Evolutionary conservation across 2,797 vertebrate species (phyloP), one percentile per base, ranked within the genome.

Genomic region (Chaetodon trifasciatus): DNA sequence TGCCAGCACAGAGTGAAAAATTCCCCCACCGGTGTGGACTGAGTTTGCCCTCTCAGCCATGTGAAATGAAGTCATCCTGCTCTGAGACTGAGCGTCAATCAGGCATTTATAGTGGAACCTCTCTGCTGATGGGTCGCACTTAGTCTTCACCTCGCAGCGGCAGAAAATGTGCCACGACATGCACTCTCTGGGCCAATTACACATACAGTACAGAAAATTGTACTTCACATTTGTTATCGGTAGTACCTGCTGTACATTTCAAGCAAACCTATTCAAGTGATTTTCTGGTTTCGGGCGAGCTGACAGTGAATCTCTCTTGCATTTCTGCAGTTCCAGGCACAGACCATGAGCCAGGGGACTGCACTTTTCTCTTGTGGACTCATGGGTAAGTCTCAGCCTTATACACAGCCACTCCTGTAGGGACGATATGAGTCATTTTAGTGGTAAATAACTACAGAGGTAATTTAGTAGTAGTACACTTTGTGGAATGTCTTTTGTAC

Each of bases 321-420:
- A 58, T 95, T 88, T 95, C 93, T 92, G 82, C 95, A 98, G 97
- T 95, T 94, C 85, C 94, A 96, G 95, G 95, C 96, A 87, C 95
- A 95, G 91, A 96, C 95, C 97, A 98, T 98, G 98, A 99, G 96
- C 96, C 97, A 97, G 94, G 97, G 97, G 91, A 95, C 97, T 39
- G 95, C 97, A 70, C 96, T 98, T 86, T 97, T 98, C 96, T 97
- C 98, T 84, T 97, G 96, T 86, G 97, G 97, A 96, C 91, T 97
- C 92, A 96, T 96, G 96, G 98, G 98, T 99, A 93, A 97, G 97
- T 55, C 24, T 39, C 17, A 50, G 56, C 8, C 21, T 23, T 46
- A 24, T 35, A 50, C 58, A 57, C 21, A 40, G 24, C 32, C 28
- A 53, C 28, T 32, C 46, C 56, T 66, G 7, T 23, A 49, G 10